Evolutionary conservation across 2,888 invertebrate genomes (phyloP).

Genomic region (Epinotia brunnichana): DNA sequence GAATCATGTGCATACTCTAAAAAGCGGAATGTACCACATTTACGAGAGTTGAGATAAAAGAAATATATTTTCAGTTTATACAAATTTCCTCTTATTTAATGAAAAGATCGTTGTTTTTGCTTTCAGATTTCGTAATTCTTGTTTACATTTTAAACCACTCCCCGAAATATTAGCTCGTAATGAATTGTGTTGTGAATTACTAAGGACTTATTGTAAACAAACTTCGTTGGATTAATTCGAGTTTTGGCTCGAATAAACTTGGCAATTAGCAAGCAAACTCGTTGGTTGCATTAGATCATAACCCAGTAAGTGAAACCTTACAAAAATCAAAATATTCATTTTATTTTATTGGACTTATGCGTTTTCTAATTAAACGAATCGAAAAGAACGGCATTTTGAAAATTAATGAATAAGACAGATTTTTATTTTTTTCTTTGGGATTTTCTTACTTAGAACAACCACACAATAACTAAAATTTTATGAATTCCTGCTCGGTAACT

Average conservation of each 20-base stretch:
- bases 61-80: neutral
- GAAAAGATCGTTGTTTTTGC: neutral
- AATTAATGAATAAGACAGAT: too few relatives aligned
- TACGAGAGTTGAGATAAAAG: neutral
- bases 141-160: slow-evolving; percentile 17
- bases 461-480: too few relatives aligned
- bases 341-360: too few relatives aligned
- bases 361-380: too few relatives aligned
- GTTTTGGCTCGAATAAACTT: slow-evolving; percentile 21
- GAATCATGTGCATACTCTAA: too few relatives aligned
- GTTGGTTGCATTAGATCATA: neutral
- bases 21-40: too few relatives aligned
- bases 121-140: slow-evolving; percentile 1
- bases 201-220: slow-evolving; percentile 30
- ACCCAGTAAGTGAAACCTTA: neutral
- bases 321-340: neutral
- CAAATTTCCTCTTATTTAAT: neutral
- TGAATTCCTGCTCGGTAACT: too few relatives aligned
- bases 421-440: too few relatives aligned
- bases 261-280: slow-evolving; percentile 26
- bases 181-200: slow-evolving; percentile 24
- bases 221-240: slow-evolving; percentile 28
- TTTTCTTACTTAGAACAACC: too few relatives aligned
- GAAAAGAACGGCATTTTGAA: too few relatives aligned
- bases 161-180: slow-evolving; percentile 12